A percentile compares a stretch with the other conserved stretches of the same genome.
Evolutionary conservation across 1,140 invertebrate species (phyloP).

Genomic region (Scaptomyza hsui): DNA sequence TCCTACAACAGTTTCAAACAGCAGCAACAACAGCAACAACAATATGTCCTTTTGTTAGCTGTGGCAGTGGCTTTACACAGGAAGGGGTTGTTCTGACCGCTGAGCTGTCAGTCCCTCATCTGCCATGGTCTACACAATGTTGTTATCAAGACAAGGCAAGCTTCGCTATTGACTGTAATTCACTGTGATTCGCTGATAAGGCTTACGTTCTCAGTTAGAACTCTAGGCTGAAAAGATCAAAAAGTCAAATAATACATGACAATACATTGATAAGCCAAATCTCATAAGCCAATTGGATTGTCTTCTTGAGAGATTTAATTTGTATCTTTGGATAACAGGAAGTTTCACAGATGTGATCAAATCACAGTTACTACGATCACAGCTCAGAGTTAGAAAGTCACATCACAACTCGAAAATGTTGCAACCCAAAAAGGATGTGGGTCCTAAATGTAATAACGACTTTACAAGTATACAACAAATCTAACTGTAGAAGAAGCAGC

Average conservation of each 20-base stretch:
- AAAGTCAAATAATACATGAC: conserved; percentile 13
- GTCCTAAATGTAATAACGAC: conserved; percentile 78
- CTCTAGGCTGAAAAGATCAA: conserved; percentile 17
- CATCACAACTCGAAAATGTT: conserved; percentile 2
- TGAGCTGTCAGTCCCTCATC: conserved; percentile 62
- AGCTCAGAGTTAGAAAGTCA: not conserved
- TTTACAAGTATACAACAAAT: conserved; percentile 69
- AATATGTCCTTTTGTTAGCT: conserved; percentile 44
- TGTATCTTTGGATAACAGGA: no score
- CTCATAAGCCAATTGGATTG: not conserved
- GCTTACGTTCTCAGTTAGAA: conserved; percentile 27
- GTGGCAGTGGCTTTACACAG: conserved; percentile 48
- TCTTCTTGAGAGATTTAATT: no score
- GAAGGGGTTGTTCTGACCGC: conserved; percentile 34
- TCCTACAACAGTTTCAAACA: conserved; percentile 34
- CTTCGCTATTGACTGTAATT: not conserved
- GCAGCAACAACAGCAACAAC: conserved; percentile 26
- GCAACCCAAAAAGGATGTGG: conserved; percentile 54
- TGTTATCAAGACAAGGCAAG: conserved; percentile 18
- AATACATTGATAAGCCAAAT: not conserved
- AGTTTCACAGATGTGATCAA: not conserved
- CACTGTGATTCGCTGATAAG: conserved; percentile 33
- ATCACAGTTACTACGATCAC: not conserved
- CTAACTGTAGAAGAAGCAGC: conserved; percentile 29
- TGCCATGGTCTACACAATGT: conserved; percentile 26